Base-by-base conservation (phyloP, 1,140 invertebrate genomes). In the Samia ricini region DNA sequence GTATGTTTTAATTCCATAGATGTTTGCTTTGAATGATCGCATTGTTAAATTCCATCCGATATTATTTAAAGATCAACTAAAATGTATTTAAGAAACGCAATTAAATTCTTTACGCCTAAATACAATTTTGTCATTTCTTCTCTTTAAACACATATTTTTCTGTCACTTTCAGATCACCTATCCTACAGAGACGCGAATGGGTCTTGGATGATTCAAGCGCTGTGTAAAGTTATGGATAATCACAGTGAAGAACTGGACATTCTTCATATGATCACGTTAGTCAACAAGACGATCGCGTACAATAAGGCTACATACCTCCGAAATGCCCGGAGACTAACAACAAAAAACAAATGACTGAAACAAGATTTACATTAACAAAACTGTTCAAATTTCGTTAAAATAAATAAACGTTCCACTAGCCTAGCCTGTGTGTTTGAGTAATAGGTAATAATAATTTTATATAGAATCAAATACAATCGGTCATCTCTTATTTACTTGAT, bases 341-440 rank as follows among this genome's bases (percentile, higher is more conserved):
- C 21, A 85, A 79, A 57, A 82, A 85, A 61, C 84, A 87, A 58
- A 87, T 81, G 72, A 79, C 82, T 0, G 84, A 85, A 67, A 79
- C 78, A 5, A 66, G 74, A 20, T 82, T 68, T 36, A 74, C 84
- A 0, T 64, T 87, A 49, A 84, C 84, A 6, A 87, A 83, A 57
- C 56, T 84, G 6, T 65, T 85, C 23, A 85, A 71, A 54, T 81
- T 83, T 61, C 50, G 20, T 56, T 19, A 20, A 6, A 23, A 20
- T 12, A 12, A 23, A 22, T 15, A 15, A 4, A 3, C 48, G 6
- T 42, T n/a, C 36, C 8, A 42, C n/a, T 10, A 42, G 36, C 36
- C 8, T 42, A 10, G 36, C n/a, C n/a, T n/a, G n/a, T n/a, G 21
- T 52, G 50, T 52, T 52, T 52, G 50, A 52, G 10, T 18, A 52